Conservation (phyloP, 1,140 invertebrate species). For the Aradophagus sp. region DNA sequence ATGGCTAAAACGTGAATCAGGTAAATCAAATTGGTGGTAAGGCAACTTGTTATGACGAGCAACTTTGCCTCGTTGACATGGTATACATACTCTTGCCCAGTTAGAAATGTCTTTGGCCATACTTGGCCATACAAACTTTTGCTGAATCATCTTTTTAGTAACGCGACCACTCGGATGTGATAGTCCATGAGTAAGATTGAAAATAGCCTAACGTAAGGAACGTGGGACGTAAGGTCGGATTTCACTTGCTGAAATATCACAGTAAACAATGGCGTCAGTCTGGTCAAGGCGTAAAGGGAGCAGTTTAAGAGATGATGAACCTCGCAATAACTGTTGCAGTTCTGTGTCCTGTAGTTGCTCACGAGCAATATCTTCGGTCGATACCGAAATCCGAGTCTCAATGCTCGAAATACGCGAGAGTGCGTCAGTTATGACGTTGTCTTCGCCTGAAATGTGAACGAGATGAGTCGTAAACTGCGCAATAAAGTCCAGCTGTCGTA, state of each 20-base stretch:
- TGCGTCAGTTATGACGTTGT: conserved; percentile 8
- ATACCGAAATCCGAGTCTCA: neutral
- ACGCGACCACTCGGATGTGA: conserved; percentile 54
- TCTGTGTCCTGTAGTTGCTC: neutral
- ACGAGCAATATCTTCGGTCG: neutral
- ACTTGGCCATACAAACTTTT: neutral
- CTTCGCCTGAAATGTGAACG: conserved; percentile 3
- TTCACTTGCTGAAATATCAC: conserved; percentile 38
- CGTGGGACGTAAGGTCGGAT: conserved; percentile 54
- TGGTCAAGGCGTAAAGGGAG: neutral
- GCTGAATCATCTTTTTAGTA: neutral
- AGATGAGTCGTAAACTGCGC: conserved; percentile 1
- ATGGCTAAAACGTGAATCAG: conserved; percentile 62
- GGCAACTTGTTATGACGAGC: conserved; percentile 28
- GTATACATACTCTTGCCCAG: conserved; percentile 50
- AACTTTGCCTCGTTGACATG: conserved; percentile 60
- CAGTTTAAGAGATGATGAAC: conserved; percentile 8
- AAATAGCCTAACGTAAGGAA: conserved; percentile 46
- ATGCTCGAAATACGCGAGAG: conserved; percentile 2
- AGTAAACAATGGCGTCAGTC: neutral
- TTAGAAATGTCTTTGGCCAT: neutral
- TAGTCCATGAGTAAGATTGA: conserved; percentile 56
- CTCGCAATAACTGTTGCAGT: neutral
- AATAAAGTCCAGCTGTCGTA: conserved; percentile 1
- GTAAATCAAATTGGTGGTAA: conserved; percentile 5